Percentiles rank a stretch among this genome's conserved stretches.
Evolutionary conservation across 2,113 vertebrate genomes (phyloP).

Genomic region (Gymnocephalus cernua): DNA sequence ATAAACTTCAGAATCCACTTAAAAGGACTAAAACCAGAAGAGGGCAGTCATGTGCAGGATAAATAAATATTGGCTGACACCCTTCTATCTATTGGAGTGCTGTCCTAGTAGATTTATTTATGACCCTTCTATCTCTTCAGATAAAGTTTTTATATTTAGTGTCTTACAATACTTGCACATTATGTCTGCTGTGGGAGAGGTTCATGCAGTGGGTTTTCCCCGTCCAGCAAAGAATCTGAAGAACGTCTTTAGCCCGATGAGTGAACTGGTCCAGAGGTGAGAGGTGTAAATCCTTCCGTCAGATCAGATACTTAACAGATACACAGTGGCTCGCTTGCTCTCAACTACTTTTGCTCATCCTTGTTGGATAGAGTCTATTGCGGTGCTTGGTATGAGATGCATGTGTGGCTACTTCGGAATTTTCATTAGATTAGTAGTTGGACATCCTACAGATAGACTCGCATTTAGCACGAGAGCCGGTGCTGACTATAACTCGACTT

Average conservation of each 20-base stretch:
- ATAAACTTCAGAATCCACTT: background rate
- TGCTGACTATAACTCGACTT: constrained; percentile 44
- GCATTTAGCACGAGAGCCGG: background rate
- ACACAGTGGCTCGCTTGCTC: constrained; percentile 17
- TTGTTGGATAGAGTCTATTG: background rate
- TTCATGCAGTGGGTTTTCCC: constrained; percentile 20
- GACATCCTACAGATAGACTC: constrained; percentile 27
- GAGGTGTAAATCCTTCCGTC: constrained; percentile 60
- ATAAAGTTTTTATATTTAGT: constrained; percentile 4
- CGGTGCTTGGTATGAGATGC: constrained; percentile 7
- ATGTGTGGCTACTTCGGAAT: constrained; percentile 25
- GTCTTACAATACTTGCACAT: background rate
- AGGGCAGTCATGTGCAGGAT: constrained; percentile 71
- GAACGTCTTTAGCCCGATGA: constrained; percentile 51
- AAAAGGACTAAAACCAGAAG: constrained; percentile 56
- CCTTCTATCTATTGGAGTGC: too few relatives aligned
- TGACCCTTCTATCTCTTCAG: background rate
- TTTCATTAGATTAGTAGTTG: constrained; percentile 34
- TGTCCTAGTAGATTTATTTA: too few relatives aligned
- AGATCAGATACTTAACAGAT: constrained; percentile 52
- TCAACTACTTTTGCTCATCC: constrained; percentile 42
- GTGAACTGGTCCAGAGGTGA: constrained; percentile 58
- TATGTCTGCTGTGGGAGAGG: background rate
- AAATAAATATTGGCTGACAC: constrained; percentile 29
- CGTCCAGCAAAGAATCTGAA: constrained; percentile 52